Conservation (phyloP, 2,797 vertebrate genomes). For the Channa striata region DNA sequence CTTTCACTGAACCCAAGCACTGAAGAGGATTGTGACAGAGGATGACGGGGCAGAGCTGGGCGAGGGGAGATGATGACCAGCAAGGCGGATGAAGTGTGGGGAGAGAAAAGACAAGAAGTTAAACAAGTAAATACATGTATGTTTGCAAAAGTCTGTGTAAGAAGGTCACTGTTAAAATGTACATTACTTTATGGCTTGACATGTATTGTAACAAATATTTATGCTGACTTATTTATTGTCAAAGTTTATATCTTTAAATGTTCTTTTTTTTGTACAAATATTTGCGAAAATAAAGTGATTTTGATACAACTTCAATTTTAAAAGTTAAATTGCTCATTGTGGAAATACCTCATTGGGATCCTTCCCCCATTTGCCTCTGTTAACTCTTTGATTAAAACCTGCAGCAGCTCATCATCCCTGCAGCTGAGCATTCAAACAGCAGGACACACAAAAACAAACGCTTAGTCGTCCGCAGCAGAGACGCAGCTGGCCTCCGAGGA, state of each 20-base stretch:
- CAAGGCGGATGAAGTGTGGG: too few species aligned
- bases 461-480: constrained; percentile 13
- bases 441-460: constrained; percentile 13
- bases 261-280: constrained; percentile 1
- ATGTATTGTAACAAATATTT: constrained; percentile 56
- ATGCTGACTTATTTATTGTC: constrained; percentile 70
- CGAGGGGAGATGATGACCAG: constrained; percentile 14
- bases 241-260: constrained; percentile 8
- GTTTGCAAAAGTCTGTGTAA: constrained; percentile 49
- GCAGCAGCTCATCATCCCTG: constrained; percentile 20
- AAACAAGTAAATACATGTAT: background rate
- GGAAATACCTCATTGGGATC: background rate
- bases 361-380: constrained; percentile 20
- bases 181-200: constrained; percentile 36
- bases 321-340: too few species aligned
- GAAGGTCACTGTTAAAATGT: constrained; percentile 38
- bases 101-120: background rate
- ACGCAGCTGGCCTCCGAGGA: constrained; percentile 48
- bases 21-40: constrained; percentile 43
- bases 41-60: background rate
- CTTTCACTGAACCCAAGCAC: constrained; percentile 48
- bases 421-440: background rate
- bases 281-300: constrained; percentile 64
- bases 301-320: constrained; percentile 61
- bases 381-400: constrained; percentile 26